Percentiles rank a stretch among this genome's conserved stretches.
These are phyloP conservation scores for Tiliacea citrago DNA, from an alignment of 2,888 invertebrate genomes.

Conservation along the genomic window DNA sequence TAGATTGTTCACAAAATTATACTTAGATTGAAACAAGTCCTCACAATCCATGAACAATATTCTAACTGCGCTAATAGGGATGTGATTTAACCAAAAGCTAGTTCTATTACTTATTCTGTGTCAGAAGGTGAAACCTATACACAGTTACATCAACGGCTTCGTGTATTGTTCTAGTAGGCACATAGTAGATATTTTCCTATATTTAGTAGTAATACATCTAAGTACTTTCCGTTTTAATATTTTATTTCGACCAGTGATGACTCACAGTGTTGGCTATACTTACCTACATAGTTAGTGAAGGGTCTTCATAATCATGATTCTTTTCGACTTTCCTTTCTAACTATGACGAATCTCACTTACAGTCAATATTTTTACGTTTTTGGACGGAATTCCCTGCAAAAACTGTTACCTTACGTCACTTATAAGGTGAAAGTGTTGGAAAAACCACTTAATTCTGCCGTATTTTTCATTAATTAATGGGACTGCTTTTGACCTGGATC, in stretches of 20 bases:
- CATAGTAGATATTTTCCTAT: neutral
- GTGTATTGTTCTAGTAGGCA: no score
- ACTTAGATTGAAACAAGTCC: neutral
- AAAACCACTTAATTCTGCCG: neutral
- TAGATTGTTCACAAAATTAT: slow-evolving; percentile 67
- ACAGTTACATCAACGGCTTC: neutral
- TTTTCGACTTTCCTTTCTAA: neutral
- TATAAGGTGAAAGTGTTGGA: neutral
- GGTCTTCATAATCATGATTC: neutral
- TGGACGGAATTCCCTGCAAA: neutral
- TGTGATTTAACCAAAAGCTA: slow-evolving; percentile 22
- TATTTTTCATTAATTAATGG: slow-evolving; percentile 14
- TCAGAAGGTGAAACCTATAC: neutral
- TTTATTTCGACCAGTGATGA: slow-evolving; percentile 15
- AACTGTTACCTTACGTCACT: neutral
- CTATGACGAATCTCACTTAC: neutral
- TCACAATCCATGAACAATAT: slow-evolving; percentile 16
- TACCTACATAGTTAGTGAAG: neutral
- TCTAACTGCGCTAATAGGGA: slow-evolving; percentile 31
- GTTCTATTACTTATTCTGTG: no score
- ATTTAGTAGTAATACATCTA: neutral
- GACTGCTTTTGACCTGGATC: slow-evolving; percentile 34
- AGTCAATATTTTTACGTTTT: neutral
- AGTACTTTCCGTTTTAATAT: neutral
- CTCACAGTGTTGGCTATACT: slow-evolving; percentile 12